phyloP scores from a whole-genome alignment of 2,888 invertebrate genomes.

The Lasioglossum zephyrum region DNA sequence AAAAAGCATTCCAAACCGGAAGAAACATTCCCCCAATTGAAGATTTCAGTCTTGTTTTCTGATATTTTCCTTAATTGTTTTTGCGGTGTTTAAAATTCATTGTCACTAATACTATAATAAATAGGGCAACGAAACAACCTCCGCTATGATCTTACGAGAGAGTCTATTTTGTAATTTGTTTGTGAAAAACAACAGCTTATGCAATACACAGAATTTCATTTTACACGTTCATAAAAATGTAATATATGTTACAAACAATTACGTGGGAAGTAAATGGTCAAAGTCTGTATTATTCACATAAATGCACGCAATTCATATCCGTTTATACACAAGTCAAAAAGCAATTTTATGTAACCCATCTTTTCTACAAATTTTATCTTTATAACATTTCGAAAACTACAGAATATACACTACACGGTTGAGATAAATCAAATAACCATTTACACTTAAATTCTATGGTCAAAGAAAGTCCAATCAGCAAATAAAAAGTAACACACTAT shows the following conservation, averaged over 20 bases:
- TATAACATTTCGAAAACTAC: not conserved
- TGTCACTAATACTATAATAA: not conserved
- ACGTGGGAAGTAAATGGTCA: no score
- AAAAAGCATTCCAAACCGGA: not conserved
- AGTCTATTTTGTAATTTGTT: not conserved
- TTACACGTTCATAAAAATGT: not conserved
- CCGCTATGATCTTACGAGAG: not conserved
- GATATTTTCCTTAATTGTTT: not conserved
- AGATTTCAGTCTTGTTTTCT: not conserved
- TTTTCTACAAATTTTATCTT: not conserved
- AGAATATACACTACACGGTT: not conserved
- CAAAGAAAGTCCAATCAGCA: not conserved
- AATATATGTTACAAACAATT: not conserved
- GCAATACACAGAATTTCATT: not conserved
- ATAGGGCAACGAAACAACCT: not conserved
- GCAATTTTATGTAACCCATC: not conserved
- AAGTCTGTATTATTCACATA: no score
- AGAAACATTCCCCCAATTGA: not conserved
- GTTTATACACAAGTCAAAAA: no score
- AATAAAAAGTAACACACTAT: not conserved
- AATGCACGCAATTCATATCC: no score
- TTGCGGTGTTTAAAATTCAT: not conserved
- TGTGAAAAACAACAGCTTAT: not conserved
- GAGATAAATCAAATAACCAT: not conserved
- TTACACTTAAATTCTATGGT: not conserved